phyloP scores from a whole-genome alignment of 1,140 invertebrate species.

The Meloidogyne floridensis region DNA sequence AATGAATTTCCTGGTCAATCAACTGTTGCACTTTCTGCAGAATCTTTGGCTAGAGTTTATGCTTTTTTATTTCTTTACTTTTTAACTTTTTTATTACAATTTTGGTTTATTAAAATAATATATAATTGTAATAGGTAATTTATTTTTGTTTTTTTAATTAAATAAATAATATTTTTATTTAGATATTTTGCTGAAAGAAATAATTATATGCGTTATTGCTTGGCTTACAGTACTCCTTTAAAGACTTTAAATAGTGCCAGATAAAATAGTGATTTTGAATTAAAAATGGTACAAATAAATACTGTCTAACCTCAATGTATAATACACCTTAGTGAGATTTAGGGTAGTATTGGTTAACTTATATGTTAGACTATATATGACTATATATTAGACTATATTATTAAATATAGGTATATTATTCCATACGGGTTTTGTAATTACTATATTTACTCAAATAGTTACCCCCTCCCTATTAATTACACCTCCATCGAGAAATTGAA shows the following conservation, averaged over 20 bases:
- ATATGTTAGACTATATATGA: too few relatives aligned
- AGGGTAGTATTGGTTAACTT: too few relatives aligned
- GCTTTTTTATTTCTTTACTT: conserved; percentile 48
- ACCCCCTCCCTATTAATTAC: too few relatives aligned
- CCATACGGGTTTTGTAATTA: too few relatives aligned
- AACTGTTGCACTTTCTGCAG: conserved; percentile 55
- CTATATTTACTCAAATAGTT: too few relatives aligned
- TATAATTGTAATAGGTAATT: conserved; percentile 49
- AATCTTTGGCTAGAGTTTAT: conserved; percentile 49
- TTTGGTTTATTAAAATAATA: conserved; percentile 61
- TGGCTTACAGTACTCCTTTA: conserved; percentile 48
- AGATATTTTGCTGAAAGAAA: conserved; percentile 46
- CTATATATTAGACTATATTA: too few relatives aligned
- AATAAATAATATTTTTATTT: neutral
- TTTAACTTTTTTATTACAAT: conserved; percentile 41
- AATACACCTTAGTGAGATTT: too few relatives aligned
- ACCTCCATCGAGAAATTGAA: too few relatives aligned
- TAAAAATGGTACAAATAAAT: conserved; percentile 3
- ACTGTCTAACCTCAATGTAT: neutral
- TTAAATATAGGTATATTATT: too few relatives aligned
- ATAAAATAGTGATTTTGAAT: conserved; percentile 3
- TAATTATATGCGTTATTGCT: conserved; percentile 50
- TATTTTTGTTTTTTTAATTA: neutral
- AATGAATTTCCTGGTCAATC: conserved; percentile 48
- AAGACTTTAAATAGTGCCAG: conserved; percentile 48